Evolutionary conservation across 1,140 invertebrate genomes (phyloP).

Genomic region (Artemia franciscana): DNA sequence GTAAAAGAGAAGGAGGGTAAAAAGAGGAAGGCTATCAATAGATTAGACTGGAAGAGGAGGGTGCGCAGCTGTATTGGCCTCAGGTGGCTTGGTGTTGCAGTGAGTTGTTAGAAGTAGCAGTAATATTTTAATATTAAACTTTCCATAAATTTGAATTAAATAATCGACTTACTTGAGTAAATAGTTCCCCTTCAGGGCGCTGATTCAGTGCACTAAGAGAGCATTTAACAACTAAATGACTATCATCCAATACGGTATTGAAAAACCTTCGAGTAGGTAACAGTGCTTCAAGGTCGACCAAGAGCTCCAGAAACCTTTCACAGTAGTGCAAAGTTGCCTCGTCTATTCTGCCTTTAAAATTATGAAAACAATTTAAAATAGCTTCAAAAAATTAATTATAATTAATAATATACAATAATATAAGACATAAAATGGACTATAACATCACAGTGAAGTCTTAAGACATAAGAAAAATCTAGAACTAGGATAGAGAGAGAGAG

Average conservation of each 20-base stretch:
- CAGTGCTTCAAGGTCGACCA: slow-evolving; percentile 87
- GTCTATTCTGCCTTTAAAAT: slow-evolving; percentile 25
- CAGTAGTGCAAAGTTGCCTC: slow-evolving; percentile 50
- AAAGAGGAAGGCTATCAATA: no score
- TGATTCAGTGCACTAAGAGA: slow-evolving; percentile 47
- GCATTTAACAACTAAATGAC: slow-evolving; percentile 75
- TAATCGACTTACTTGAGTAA: slow-evolving; percentile 47
- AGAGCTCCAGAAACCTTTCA: slow-evolving; percentile 82
- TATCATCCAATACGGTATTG: slow-evolving; percentile 83
- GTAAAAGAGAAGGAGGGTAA: no score
- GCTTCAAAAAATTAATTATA: not conserved
- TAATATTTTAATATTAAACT: no score
- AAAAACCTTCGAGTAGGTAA: slow-evolving; percentile 88
- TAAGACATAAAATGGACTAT: no score
- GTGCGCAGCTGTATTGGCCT: no score
- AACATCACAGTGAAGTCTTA: not conserved
- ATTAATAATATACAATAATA: no score
- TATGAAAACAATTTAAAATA: slow-evolving; percentile 8
- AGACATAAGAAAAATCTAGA: not conserved
- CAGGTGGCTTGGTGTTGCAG: no score
- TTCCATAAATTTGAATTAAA: no score
- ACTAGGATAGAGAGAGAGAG: no score
- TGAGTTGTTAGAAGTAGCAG: no score
- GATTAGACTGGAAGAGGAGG: no score
- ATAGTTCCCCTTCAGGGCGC: slow-evolving; percentile 68